Evolutionary conservation across 2,113 vertebrate genomes (phyloP).

Genomic region (Saccopteryx bilineata): DNA sequence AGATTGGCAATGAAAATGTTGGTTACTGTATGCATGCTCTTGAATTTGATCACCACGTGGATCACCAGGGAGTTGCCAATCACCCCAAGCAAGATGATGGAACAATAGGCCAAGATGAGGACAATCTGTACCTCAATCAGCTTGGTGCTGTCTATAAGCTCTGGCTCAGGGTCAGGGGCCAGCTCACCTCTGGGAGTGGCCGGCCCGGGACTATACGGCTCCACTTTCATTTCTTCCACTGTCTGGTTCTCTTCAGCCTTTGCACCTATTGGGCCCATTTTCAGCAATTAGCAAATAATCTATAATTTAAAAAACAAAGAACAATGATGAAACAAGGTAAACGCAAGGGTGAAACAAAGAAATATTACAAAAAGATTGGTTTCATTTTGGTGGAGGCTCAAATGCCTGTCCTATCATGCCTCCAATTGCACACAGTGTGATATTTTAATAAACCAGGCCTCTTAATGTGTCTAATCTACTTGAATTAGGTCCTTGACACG

Average conservation of each 20-base stretch:
- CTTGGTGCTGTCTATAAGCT: constrained; percentile 94
- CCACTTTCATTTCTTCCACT: constrained; percentile 80
- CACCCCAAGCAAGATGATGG: constrained; percentile 95
- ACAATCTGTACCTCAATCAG: constrained; percentile 93
- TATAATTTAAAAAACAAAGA: constrained; percentile 21
- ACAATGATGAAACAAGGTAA: background rate
- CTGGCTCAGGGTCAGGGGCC: constrained; percentile 85
- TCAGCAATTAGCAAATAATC: constrained; percentile 48
- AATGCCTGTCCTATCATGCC: background rate
- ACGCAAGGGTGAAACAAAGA: background rate
- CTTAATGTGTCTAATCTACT: background rate
- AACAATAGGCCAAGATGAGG: constrained; percentile 95
- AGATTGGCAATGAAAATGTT: constrained; percentile 98
- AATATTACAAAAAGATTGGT: background rate
- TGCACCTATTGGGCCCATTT: constrained; percentile 86
- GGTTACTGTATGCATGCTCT: constrained; percentile 94
- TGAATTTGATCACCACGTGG: constrained; percentile 95
- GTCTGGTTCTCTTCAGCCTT: constrained; percentile 88
- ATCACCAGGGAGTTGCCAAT: constrained; percentile 96
- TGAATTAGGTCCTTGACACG: background rate
- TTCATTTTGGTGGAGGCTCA: background rate
- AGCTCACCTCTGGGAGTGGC: constrained; percentile 84
- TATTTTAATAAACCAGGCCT: background rate
- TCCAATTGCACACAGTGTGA: background rate
- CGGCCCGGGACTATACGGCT: constrained; percentile 76